Conservation (phyloP, 2,113 vertebrate genomes). For the Clarias macrocephalus region DNA sequence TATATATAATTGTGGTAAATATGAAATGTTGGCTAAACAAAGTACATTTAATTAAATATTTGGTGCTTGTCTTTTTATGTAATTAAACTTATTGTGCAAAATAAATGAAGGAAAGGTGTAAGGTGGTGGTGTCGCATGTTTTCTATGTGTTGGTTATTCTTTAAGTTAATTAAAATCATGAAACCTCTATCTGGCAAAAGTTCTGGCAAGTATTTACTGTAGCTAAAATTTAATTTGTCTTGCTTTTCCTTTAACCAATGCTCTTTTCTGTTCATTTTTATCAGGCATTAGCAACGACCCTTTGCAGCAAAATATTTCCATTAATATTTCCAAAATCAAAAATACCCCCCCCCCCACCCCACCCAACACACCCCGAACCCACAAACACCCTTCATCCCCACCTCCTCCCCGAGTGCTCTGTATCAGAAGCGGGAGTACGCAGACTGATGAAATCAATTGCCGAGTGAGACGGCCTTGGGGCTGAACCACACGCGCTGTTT, state of each 20-base stretch:
- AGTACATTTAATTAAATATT: not conserved
- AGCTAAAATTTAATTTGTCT: not conserved
- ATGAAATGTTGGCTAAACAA: no score
- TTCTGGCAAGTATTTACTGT: not conserved
- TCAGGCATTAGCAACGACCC: not conserved
- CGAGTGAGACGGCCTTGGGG: not conserved
- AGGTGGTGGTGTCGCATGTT: no score
- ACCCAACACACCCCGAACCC: no score
- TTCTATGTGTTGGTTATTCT: not conserved
- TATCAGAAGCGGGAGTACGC: not conserved
- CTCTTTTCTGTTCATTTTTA: not conserved
- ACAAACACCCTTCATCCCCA: no score
- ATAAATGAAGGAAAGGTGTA: not conserved
- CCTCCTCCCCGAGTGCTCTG: not conserved
- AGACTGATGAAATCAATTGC: slow-evolving; percentile 27
- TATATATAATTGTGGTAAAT: no score
- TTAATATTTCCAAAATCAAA: not conserved
- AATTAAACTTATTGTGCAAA: not conserved
- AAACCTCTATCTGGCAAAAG: not conserved
- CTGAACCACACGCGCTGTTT: slow-evolving; percentile 10
- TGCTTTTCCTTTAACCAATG: not conserved
- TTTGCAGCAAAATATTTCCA: not conserved
- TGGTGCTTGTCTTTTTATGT: not conserved
- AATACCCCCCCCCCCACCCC: no score
- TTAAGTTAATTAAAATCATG: not conserved